Percentiles rank a stretch among this genome's conserved stretches.
These are phyloP conservation scores for Scaptomyza pallida DNA, from an alignment of 1,140 invertebrate species.

Conservation along the genomic window DNA sequence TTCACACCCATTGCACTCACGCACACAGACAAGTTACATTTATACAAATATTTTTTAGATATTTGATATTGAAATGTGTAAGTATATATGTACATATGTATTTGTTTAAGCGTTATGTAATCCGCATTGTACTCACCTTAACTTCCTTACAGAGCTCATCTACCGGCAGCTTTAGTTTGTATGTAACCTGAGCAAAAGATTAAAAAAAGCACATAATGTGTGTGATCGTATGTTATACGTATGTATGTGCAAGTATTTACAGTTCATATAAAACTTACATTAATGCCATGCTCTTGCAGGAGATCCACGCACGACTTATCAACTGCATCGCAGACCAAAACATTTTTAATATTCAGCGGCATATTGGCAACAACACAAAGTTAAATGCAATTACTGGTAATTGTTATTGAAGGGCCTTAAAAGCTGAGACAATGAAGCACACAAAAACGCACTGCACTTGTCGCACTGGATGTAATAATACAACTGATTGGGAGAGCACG, in stretches of 20 bases:
- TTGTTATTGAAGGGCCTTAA: slow-evolving; percentile 3
- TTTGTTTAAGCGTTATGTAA: slow-evolving; percentile 8
- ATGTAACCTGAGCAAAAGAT: slow-evolving; percentile 68
- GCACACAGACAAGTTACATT: background rate
- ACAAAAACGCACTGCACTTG: slow-evolving; percentile 32
- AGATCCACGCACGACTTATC: slow-evolving; percentile 93
- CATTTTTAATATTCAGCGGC: slow-evolving; percentile 87
- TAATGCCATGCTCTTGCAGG: slow-evolving; percentile 90
- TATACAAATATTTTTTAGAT: background rate
- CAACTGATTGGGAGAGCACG: slow-evolving; percentile 48
- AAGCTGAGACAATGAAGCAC: background rate
- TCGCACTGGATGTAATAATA: slow-evolving; percentile 37
- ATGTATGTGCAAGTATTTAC: background rate
- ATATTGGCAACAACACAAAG: slow-evolving; percentile 47
- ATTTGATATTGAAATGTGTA: background rate
- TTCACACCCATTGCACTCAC: background rate
- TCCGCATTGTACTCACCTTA: slow-evolving; percentile 87
- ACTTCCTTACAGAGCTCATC: slow-evolving; percentile 94
- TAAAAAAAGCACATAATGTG: slow-evolving; percentile 4
- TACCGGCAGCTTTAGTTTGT: slow-evolving; percentile 92
- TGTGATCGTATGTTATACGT: background rate
- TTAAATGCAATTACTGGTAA: slow-evolving; percentile 5
- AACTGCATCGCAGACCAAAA: slow-evolving; percentile 96
- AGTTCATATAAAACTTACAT: slow-evolving; percentile 85
- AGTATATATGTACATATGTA: background rate